phyloP scores from a whole-genome alignment of 1,140 invertebrate species.

The Euura saliciscinereae region DNA sequence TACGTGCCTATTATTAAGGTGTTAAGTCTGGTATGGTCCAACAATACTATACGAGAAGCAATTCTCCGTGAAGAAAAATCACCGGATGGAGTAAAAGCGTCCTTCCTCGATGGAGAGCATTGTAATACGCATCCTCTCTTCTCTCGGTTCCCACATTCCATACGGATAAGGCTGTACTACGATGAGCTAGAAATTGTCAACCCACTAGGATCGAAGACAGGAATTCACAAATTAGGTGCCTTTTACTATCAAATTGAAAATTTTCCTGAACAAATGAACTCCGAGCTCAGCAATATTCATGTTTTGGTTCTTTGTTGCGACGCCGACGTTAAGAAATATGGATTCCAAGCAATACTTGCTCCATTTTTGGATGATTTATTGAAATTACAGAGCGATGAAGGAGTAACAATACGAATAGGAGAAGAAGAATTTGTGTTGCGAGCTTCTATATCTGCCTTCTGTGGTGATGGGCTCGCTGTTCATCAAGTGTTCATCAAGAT shows the following conservation, averaged over 20 bases:
- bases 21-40: conserved; percentile 20
- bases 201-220: conserved; percentile 27
- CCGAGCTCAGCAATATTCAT: conserved; percentile 27
- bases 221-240: conserved; percentile 26
- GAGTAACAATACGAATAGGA: conserved; percentile 14
- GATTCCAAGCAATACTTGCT: conserved; percentile 16
- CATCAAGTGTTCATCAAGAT: conserved; percentile 32
- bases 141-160: conserved; percentile 21
- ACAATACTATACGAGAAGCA: conserved; percentile 13
- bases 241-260: conserved; percentile 30
- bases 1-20: conserved; percentile 25
- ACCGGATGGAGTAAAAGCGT: conserved; percentile 12
- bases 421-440: conserved; percentile 24
- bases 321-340: conserved; percentile 21
- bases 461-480: conserved; percentile 32
- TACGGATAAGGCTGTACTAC: conserved; percentile 30
- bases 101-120: conserved; percentile 25
- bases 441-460: conserved; percentile 23
- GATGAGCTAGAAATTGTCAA: conserved; percentile 28
- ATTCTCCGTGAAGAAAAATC: conserved; percentile 17
- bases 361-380: conserved; percentile 26
- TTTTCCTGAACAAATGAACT: conserved; percentile 29
- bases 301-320: conserved; percentile 16
- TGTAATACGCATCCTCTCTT: conserved; percentile 25
- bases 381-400: conserved; percentile 29